Evolutionary conservation across 2,113 vertebrate species (phyloP).

Genomic region (Catharus bicknelli): DNA sequence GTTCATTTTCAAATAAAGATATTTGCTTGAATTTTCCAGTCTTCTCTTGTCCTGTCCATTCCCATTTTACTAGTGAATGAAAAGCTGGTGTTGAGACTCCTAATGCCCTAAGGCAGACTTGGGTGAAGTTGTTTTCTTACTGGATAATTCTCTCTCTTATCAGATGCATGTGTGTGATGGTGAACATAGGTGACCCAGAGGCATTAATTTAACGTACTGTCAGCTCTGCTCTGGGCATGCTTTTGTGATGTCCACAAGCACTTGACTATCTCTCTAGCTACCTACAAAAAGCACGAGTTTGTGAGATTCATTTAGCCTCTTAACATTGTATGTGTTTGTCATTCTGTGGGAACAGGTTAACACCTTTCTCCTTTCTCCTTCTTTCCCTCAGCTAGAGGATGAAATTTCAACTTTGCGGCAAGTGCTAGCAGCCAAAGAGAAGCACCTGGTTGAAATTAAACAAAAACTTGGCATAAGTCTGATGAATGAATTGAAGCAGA

Average conservation of each 20-base stretch:
- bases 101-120: background rate
- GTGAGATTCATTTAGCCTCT: background rate
- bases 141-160: background rate
- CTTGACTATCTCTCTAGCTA: background rate
- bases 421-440: slow-evolving; percentile 94
- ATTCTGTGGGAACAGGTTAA: background rate
- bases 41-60: background rate
- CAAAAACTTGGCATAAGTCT: slow-evolving; percentile 90
- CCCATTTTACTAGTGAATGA: background rate
- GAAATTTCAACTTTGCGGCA: slow-evolving; percentile 93
- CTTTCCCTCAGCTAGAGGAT: slow-evolving; percentile 86
- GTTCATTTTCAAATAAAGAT: background rate
- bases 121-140: background rate
- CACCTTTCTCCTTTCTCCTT: background rate
- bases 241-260: background rate
- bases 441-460: slow-evolving; percentile 88
- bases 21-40: background rate
- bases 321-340: background rate
- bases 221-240: background rate
- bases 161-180: background rate
- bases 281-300: fast-evolving
- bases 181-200: background rate
- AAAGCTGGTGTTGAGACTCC: background rate
- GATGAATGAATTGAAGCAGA: slow-evolving; percentile 89
- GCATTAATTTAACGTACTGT: background rate